Conservation (phyloP, 2,113 vertebrate species). For the Rhinolophus ferrumequinum region DNA sequence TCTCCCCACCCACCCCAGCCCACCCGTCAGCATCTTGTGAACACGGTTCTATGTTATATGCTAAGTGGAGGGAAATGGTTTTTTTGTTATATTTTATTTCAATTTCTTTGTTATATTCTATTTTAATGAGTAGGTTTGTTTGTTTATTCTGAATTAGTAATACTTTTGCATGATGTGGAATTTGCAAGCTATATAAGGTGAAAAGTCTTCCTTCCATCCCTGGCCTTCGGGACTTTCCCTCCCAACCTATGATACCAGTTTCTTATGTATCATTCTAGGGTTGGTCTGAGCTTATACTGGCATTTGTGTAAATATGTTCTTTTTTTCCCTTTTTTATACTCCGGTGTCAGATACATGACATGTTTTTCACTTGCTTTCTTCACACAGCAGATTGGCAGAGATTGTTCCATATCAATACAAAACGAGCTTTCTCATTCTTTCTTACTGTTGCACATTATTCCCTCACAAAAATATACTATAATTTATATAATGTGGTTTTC, state of each 20-base stretch:
- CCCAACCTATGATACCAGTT: not conserved
- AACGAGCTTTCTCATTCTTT: not conserved
- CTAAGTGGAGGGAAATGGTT: not conserved
- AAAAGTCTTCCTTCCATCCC: not conserved
- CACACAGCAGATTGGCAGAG: not conserved
- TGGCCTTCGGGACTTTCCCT: not conserved
- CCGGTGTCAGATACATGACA: not conserved
- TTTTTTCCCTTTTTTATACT: not conserved
- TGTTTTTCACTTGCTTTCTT: not conserved
- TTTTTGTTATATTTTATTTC: not conserved
- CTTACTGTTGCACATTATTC: not conserved
- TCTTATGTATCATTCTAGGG: not conserved
- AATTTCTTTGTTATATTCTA: not conserved
- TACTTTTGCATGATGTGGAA: not conserved
- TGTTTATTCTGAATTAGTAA: conserved; percentile 26
- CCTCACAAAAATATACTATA: not conserved
- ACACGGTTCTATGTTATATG: not conserved
- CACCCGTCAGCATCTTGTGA: not conserved
- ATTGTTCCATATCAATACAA: not conserved
- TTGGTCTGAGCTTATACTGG: not conserved
- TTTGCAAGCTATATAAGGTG: not conserved
- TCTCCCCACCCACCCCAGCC: not conserved
- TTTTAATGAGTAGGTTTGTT: not conserved
- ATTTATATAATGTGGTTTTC: conserved; percentile 37
- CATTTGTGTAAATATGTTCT: not conserved